phyloP scores from a whole-genome alignment of 2,888 invertebrate species.

The Drosophila nr. perissopoda region DNA sequence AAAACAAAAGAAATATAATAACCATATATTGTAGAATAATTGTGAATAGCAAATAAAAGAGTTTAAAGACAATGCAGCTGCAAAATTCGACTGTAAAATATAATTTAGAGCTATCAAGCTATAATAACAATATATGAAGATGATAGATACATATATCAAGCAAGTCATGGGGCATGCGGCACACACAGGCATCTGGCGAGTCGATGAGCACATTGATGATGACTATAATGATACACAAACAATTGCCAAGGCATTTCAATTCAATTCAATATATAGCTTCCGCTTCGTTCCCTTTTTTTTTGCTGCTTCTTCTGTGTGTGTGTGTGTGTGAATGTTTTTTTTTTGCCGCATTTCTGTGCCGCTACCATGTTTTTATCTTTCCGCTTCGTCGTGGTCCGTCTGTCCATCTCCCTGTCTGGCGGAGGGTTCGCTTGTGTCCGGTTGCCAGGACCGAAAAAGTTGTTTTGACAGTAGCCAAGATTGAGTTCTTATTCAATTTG shows the following conservation, averaged over 20 bases:
- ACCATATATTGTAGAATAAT: neutral
- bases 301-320: neutral
- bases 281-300: neutral
- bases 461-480: conserved; percentile 78
- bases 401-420: conserved; percentile 11
- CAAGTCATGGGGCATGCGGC: conserved; percentile 16
- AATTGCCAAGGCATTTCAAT: conserved; percentile 73
- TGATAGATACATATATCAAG: conserved; percentile 18
- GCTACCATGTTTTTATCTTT: conserved; percentile 46
- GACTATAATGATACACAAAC: conserved; percentile 77
- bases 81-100: conserved; percentile 19
- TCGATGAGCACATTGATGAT: conserved; percentile 63
- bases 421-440: conserved; percentile 37
- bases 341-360: conserved; percentile 25
- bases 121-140: conserved; percentile 21
- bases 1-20: neutral
- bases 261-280: conserved; percentile 38
- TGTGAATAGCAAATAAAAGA: neutral
- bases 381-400: conserved; percentile 23
- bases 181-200: conserved; percentile 28
- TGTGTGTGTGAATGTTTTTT: conserved; percentile 14
- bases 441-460: conserved; percentile 52
- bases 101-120: conserved; percentile 23
- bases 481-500: conserved; percentile 79
- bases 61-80: neutral